Evolutionary conservation across 1,140 invertebrate genomes (phyloP), one percentile per base, ranked within the genome.

Genomic region (Zaprionus tsacasi): DNA sequence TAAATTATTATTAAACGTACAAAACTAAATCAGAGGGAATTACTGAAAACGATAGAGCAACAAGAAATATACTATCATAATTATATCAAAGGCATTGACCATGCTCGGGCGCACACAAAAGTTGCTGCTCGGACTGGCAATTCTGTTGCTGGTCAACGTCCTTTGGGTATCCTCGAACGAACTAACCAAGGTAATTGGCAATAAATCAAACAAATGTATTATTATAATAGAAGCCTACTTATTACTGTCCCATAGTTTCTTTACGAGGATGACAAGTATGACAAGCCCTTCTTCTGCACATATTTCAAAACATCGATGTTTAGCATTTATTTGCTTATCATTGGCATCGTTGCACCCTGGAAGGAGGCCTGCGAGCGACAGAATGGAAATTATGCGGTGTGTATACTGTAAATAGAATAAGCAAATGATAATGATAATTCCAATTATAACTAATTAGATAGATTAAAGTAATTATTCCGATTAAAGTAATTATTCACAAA

Each of bases 261-360:
- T 56, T 98, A 97, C 86, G 94, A 95, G 76, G 94, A 97, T 93
- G 95, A 95, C 87, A 93, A 96, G 21, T 98, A 95, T 91, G 94
- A 97, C 87, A 98, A 98, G 82, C 97, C 97, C 63, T 98, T 97
- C 93, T 98, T 98, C 92, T 97, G 95, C 78, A 97, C 97, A 7
- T 98, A 97, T 92, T 93, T 97, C 38, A 98, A 98, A 93, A 98
- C 96, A 10, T 96, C 96, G 7, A 96, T 98, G 96, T 98, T 98
- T 91, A 95, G 95, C 2, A 92, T 98, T 21, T 98, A 98, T 92
- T 93, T 98, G 56, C 92, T 97, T 65, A 96, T 97, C 25, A 96
- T 98, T 78, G 94, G 97, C 58, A 95, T 97, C 74, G 96, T 96
- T 94, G 95, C 95, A 61, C 96, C 96, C 21, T 98, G 97, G 97